These are phyloP conservation scores for Dasyornis broadbenti DNA, from an alignment of 2,113 vertebrate species.

Conservation along the genomic window DNA sequence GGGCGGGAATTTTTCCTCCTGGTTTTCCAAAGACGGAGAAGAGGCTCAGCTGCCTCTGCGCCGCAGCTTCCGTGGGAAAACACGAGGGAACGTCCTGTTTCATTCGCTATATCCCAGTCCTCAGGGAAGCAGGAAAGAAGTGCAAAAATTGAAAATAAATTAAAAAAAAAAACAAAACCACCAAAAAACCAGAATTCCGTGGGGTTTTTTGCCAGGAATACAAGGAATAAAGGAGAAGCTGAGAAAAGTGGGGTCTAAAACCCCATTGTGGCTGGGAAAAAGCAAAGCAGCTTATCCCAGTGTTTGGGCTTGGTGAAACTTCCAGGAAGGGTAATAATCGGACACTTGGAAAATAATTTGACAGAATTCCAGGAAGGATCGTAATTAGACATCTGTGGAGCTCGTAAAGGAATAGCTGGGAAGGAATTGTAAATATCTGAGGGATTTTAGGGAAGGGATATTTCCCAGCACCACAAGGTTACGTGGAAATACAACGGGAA, in stretches of 20 bases:
- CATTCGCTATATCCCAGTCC: not conserved
- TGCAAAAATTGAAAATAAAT: not conserved
- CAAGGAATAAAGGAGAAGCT: not conserved
- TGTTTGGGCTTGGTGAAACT: not conserved
- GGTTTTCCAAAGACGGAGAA: not conserved
- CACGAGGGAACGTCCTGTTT: fast-evolving
- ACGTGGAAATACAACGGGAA: fast-evolving
- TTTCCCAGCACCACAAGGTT: not conserved
- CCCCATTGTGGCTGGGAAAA: not conserved
- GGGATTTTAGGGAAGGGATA: not conserved
- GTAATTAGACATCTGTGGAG: not conserved
- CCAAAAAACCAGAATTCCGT: fast-evolving
- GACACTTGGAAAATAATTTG: not conserved
- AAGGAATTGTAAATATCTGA: not conserved
- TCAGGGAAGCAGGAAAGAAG: not conserved
- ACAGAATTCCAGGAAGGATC: too few relatives aligned
- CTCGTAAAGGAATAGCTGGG: not conserved
- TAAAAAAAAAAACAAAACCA: too few relatives aligned
- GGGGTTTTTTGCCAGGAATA: not conserved
- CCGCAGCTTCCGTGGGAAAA: not conserved
- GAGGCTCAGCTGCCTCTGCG: not conserved
- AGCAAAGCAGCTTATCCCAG: not conserved
- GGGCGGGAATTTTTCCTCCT: not conserved
- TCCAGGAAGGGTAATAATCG: not conserved
- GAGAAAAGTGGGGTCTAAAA: not conserved